phyloP scores from a whole-genome alignment of 2,888 invertebrate genomes.

The Lamproptera curius region DNA sequence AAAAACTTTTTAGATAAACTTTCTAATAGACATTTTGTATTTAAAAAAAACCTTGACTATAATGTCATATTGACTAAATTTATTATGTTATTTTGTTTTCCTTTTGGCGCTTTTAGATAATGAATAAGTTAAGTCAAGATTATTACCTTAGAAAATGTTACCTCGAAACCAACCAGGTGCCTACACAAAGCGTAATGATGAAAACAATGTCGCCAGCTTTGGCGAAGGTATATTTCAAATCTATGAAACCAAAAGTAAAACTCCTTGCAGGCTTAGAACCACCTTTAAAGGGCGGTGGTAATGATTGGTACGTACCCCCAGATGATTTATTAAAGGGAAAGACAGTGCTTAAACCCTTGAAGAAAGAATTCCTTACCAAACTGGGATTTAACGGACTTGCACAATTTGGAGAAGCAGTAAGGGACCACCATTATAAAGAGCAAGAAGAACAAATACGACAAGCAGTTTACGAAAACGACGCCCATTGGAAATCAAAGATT shows the following conservation, averaged over 20 bases:
- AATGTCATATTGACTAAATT: neutral
- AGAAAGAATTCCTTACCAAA: constrained; percentile 42
- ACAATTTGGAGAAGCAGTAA: constrained; percentile 38
- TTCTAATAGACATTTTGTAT: neutral
- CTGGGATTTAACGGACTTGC: constrained; percentile 50
- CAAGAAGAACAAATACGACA: constrained; percentile 41
- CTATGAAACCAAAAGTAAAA: constrained; percentile 53
- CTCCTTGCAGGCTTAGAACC: constrained; percentile 61
- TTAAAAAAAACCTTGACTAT: neutral
- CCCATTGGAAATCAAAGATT: constrained; percentile 46
- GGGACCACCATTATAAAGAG: constrained; percentile 36
- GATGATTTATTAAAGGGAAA: constrained; percentile 48
- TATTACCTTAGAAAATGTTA: constrained; percentile 56
- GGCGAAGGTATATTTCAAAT: constrained; percentile 60
- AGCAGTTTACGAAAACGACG: constrained; percentile 42
- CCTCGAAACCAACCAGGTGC: constrained; percentile 53
- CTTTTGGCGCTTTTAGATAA: neutral
- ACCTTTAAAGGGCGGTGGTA: constrained; percentile 56
- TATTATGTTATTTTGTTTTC: neutral
- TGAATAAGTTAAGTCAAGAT: constrained; percentile 43
- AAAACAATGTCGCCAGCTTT: constrained; percentile 52
- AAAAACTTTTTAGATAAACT: neutral
- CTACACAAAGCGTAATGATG: constrained; percentile 56
- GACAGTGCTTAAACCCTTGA: constrained; percentile 50
- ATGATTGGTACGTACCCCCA: constrained; percentile 59